Evolutionary conservation across 2,797 vertebrate genomes (phyloP), one percentile per base, ranked within the genome.

Genomic region (Agapornis canus): DNA sequence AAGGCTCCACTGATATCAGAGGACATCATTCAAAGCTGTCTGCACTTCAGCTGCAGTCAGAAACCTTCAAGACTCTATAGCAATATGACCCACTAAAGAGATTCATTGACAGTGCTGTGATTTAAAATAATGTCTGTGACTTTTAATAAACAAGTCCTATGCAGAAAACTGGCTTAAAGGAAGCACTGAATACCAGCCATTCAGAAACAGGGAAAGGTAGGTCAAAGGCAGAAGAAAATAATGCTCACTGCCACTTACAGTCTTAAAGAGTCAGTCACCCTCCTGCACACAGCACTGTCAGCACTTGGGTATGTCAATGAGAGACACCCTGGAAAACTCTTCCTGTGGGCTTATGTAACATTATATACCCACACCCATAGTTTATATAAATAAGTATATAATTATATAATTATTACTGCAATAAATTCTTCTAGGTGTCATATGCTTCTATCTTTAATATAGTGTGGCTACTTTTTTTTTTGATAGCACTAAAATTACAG

Each of bases 211-310:
- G 45, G 63, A 94, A 94, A 92, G 91, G 64, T 77, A 91, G 75
- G 86, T 92, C 82, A 93, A 94, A 94, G 77, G n/a, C 65, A 82
- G 71, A 92, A 88, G 69, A 89, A 95, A 93, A 90, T 89, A 92
- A 92, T 47, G 65, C 73, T 73, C 0, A 0, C 56, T 79, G 73
- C 75, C 83, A 82, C 61, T 92, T 80, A 32, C 37, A 84, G 70
- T 13, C 73, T 83, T 86, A 94, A 91, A 78, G 10, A 91, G 37
- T 66, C 81, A 88, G 45, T 56, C 75, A 56, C 27, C 31, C 51
- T 82, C 59, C 90, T 70, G 63, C 73, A 80, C 64, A 64, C 22
- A 63, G 86, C 52, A 77, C 37, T 21, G 48, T 76, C 86, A 94
- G 76, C 68, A 29, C 48, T 79, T 63, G 2, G 8, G 47, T 35